Conservation (phyloP, 2,888 invertebrate species). For the Drosophila atripex region DNA sequence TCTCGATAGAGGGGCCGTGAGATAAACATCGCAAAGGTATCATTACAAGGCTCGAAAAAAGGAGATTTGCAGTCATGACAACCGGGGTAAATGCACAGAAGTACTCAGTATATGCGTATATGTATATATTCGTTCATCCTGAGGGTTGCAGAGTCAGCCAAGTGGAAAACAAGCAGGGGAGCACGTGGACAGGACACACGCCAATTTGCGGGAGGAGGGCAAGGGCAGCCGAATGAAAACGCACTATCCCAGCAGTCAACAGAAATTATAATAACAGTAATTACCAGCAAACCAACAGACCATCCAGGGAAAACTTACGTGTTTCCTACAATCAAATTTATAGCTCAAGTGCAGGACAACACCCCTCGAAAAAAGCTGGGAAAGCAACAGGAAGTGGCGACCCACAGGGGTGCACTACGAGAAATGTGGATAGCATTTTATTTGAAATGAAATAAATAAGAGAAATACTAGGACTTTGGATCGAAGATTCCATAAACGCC, state of each 20-base stretch:
- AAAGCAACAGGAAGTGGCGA: conserved; percentile 36
- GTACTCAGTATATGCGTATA: neutral
- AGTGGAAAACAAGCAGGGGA: conserved; percentile 64
- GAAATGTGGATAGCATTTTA: neutral
- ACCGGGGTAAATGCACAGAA: conserved; percentile 23
- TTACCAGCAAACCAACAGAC: conserved; percentile 56
- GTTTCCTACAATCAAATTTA: conserved; percentile 67
- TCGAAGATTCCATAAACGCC: too few relatives aligned
- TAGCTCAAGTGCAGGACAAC: conserved; percentile 55
- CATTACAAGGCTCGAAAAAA: conserved; percentile 41
- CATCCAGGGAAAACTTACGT: conserved; percentile 50
- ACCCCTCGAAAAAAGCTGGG: conserved; percentile 16
- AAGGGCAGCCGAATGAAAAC: conserved; percentile 2
- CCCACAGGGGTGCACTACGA: conserved; percentile 12
- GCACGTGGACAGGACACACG: conserved; percentile 60
- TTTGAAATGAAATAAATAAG: neutral
- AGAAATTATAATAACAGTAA: conserved; percentile 78
- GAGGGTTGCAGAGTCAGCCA: conserved; percentile 53
- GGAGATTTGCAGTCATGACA: conserved; percentile 60
- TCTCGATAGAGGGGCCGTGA: conserved; percentile 43
- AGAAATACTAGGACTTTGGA: neutral
- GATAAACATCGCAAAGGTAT: conserved; percentile 66
- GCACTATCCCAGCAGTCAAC: conserved; percentile 62
- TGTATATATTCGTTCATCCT: conserved; percentile 6
- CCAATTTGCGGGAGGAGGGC: conserved; percentile 18